Evolutionary conservation across 2,888 invertebrate genomes (phyloP).

Genomic region (Lepidonotus clava): DNA sequence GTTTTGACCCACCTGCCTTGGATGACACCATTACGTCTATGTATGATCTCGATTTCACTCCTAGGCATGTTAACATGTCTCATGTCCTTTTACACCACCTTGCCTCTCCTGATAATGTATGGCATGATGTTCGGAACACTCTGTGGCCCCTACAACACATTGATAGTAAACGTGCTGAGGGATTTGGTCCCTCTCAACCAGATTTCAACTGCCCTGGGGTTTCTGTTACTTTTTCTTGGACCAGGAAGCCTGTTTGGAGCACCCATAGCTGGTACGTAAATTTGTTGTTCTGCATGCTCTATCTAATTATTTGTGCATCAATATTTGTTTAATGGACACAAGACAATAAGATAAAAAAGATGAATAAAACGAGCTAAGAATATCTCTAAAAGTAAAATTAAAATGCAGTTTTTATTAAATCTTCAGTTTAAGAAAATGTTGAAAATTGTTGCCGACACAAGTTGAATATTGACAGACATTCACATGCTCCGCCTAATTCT

Average conservation of each 20-base stretch:
- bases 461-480: too few relatives aligned
- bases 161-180: neutral
- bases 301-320: too few relatives aligned
- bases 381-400: too few relatives aligned
- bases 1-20: neutral
- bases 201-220: neutral
- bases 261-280: constrained; percentile 1
- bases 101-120: neutral
- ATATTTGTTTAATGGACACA: too few relatives aligned
- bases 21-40: neutral
- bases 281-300: neutral
- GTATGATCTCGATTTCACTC: neutral
- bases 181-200: neutral
- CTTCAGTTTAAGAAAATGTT: neutral
- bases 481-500: too few relatives aligned
- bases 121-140: neutral
- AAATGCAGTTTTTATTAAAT: neutral
- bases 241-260: neutral
- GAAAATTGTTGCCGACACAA: neutral
- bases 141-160: neutral
- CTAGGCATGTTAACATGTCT: neutral
- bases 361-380: too few relatives aligned
- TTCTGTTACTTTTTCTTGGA: neutral
- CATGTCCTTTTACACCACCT: constrained; percentile 1
- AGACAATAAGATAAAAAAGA: too few relatives aligned